phyloP scores from a whole-genome alignment of 1,140 invertebrate species.

The Physella acuta region DNA sequence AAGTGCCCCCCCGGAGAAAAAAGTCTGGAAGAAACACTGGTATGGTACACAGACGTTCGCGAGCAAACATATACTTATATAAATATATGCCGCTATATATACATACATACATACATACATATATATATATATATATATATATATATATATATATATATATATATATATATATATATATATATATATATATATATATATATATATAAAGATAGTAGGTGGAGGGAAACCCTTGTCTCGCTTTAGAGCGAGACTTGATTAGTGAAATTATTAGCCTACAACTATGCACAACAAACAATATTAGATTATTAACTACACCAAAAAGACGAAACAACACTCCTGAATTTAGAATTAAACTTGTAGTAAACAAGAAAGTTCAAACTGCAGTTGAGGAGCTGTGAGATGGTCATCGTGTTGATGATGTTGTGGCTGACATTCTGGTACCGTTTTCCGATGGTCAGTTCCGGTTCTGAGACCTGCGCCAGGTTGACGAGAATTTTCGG shows the following conservation, averaged over 20 bases:
- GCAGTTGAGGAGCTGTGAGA: background rate
- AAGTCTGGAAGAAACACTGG: background rate
- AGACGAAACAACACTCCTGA: too few relatives aligned
- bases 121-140: background rate
- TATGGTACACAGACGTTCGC: background rate
- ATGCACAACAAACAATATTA: too few relatives aligned
- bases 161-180: constrained; percentile 3
- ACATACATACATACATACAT: background rate
- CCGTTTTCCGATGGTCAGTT: background rate
- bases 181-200: background rate
- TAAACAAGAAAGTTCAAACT: background rate
- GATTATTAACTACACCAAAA: too few relatives aligned
- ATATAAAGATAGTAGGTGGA: too few relatives aligned
- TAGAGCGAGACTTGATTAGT: too few relatives aligned
- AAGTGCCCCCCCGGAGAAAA: background rate
- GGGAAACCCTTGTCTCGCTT: too few relatives aligned
- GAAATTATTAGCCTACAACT: too few relatives aligned
- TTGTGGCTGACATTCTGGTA: background rate
- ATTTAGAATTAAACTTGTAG: background rate
- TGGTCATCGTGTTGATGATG: background rate
- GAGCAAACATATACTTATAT: background rate
- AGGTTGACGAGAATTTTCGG: background rate
- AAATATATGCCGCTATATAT: background rate
- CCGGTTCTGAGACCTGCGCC: background rate
- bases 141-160: background rate